Percentiles rank a stretch among this genome's conserved stretches.
Evolutionary conservation across 2,888 invertebrate species (phyloP).

Genomic region (Sialis fuliginosa): DNA sequence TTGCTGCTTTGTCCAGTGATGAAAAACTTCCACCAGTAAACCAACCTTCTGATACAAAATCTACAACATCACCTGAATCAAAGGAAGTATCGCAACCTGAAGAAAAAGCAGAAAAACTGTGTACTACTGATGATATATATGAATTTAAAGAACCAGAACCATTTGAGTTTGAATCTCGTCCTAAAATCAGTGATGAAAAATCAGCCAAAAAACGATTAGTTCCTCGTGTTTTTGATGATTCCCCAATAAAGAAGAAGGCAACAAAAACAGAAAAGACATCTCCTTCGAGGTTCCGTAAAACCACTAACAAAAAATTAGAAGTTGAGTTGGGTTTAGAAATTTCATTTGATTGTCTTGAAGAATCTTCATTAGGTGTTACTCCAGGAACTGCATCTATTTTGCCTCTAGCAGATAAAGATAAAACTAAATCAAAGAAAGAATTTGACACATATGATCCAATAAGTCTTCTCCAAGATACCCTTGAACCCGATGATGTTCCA

Average conservation of each 20-base stretch:
- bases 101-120: constrained; percentile 13
- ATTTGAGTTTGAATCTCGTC: constrained; percentile 61
- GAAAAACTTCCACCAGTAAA: constrained; percentile 11
- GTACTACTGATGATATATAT: constrained; percentile 46
- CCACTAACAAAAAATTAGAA: too few species aligned
- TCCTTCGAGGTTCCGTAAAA: too few species aligned
- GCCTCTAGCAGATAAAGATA: too few species aligned
- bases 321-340: too few species aligned
- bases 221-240: constrained; percentile 22
- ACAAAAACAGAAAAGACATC: constrained; percentile 14
- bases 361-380: too few species aligned
- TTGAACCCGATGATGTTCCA: too few species aligned
- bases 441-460: too few species aligned
- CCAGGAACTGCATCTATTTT: too few species aligned
- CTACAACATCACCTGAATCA: constrained; percentile 6
- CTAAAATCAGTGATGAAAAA: constrained; percentile 21
- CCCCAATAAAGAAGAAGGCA: constrained; percentile 16
- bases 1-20: constrained; percentile 16
- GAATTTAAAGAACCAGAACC: constrained; percentile 83
- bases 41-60: constrained; percentile 3
- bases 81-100: constrained; percentile 3
- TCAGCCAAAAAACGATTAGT: constrained; percentile 19
- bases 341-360: too few species aligned
- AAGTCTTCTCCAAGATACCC: too few species aligned
- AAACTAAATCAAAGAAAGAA: too few species aligned